Base-by-base conservation (phyloP, 2,113 vertebrate species). In the Petroica traversi region DNA sequence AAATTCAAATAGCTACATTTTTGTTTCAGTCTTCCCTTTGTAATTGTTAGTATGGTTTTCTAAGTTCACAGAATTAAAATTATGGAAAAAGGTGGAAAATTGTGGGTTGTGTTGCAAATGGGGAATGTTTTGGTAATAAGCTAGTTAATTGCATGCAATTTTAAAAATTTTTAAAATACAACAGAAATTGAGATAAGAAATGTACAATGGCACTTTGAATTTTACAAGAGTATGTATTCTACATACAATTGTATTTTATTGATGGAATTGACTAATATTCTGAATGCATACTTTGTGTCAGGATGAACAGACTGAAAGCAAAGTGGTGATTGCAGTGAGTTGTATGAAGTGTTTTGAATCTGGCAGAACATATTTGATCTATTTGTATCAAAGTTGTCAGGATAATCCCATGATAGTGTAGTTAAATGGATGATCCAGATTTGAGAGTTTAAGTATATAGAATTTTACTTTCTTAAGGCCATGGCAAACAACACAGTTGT, bases 21-120 rank as follows among this genome's bases (percentile, higher is more conserved):
- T 38, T 83, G 29, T 67, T 75, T 72, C 24, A 34, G 9, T 77
- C 45, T 81, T 81, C 13, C 48, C 25, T 19, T 75, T 76, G 45
- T 92, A 88, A 85, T 89, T 89, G 16, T 40, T 33, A 31, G 46
- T 71, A 45, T 80, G 77, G 34, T 85, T 77, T 86, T 78, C 51
- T 58, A 49, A 78, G 28, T 93, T 95, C 85, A 12, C 36, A 46
- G 61, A 87, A 13, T 64, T 91, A 38, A 83, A 88, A 74, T 31
- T 31, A 31, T 0, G 1, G 18, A 18, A 85, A 51, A 72, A 51
- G 26, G 19, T 9, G 61, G 20, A 26, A 81, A 41, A 22, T 76
- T 77, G 20, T 76, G 38, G 8, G 36, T 62, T 2, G 0, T 51
- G 22, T 45, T 84, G 64, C 40, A 72, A 91, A 49, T 0, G 0